Conservation (phyloP, 2,888 invertebrate species). For the Ariolimax columbianus region DNA sequence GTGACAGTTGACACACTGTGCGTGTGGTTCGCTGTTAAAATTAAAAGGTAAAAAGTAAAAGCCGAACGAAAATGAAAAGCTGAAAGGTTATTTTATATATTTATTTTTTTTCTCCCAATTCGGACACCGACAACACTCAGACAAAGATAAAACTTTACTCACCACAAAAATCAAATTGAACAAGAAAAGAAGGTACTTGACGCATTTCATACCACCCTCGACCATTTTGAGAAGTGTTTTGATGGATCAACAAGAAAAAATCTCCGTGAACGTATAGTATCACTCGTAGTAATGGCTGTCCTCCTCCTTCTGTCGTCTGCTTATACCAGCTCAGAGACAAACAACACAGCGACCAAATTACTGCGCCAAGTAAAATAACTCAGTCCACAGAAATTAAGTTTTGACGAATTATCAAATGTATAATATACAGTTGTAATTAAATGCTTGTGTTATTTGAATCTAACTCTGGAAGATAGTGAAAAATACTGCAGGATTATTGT, state of each 20-base stretch:
- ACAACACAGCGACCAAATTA: neutral
- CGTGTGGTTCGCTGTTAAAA: no score
- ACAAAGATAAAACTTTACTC: slow-evolving; percentile 60
- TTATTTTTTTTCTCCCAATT: no score
- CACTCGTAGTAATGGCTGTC: neutral
- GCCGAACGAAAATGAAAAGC: no score
- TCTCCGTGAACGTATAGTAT: neutral
- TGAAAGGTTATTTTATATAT: no score
- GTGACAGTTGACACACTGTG: no score
- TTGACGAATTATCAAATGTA: neutral
- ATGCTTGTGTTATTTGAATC: neutral
- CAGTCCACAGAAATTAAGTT: neutral
- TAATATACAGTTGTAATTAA: neutral
- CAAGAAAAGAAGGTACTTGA: slow-evolving; percentile 74
- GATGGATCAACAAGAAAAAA: neutral
- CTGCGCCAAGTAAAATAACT: slow-evolving; percentile 12
- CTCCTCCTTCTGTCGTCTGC: neutral
- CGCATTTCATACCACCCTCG: slow-evolving; percentile 78
- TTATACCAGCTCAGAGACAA: neutral
- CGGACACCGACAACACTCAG: no score
- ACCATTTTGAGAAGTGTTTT: slow-evolving; percentile 60
- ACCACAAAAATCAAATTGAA: slow-evolving; percentile 78
- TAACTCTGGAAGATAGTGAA: neutral
- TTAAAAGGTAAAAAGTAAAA: no score
- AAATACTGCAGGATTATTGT: neutral